Percentiles rank a stretch among this genome's conserved stretches.
phyloP scores from a whole-genome alignment of 2,797 vertebrate species.

The Euthynnus affinis region DNA sequence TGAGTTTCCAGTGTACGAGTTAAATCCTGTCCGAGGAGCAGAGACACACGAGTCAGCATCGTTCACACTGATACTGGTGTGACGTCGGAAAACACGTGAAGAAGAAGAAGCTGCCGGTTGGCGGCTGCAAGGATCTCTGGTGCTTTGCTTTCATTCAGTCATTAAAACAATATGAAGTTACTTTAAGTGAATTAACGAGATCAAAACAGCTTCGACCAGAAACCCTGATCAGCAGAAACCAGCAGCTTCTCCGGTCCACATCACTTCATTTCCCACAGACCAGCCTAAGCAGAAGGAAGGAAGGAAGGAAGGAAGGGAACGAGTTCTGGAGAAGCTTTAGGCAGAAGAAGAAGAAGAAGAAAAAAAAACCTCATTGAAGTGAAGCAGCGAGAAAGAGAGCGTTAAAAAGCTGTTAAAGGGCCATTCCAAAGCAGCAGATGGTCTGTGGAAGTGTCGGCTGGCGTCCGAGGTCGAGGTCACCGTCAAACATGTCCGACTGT shows the following conservation, averaged over 20 bases:
- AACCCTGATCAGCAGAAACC: constrained; percentile 32
- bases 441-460: constrained; percentile 70
- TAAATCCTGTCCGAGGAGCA: constrained; percentile 88
- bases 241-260: constrained; percentile 67
- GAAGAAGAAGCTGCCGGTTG: constrained; percentile 64
- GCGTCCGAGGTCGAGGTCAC: constrained; percentile 70
- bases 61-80: fast-evolving
- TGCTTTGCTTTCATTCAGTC: background rate
- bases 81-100: constrained; percentile 18
- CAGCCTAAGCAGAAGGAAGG: constrained; percentile 68
- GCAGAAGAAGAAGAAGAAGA: too few relatives aligned
- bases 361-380: too few relatives aligned
- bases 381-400: constrained; percentile 49
- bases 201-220: background rate
- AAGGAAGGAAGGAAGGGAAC: constrained; percentile 35
- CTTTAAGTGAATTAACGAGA: too few relatives aligned
- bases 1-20: constrained; percentile 93
- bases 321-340: constrained; percentile 55
- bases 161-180: too few relatives aligned
- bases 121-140: background rate
- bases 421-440: constrained; percentile 70
- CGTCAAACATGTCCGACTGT: background rate
- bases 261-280: constrained; percentile 73
- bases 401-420: constrained; percentile 51
- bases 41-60: constrained; percentile 57